These are phyloP conservation scores for Eumeta japonica DNA, from an alignment of 1,140 invertebrate species.

Conservation along the genomic window DNA sequence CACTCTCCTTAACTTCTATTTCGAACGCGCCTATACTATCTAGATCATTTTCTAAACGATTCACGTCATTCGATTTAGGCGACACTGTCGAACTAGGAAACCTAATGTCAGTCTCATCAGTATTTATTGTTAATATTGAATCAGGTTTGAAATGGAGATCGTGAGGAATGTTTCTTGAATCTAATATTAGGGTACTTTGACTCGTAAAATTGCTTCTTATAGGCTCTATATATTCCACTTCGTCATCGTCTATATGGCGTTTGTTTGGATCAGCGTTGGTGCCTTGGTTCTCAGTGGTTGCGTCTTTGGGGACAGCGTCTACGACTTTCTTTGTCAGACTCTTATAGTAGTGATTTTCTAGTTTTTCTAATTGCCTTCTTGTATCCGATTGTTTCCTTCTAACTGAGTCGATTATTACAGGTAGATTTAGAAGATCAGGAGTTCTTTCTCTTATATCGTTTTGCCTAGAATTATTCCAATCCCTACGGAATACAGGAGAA, in stretches of 20 bases:
- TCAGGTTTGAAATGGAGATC: slow-evolving; percentile 25
- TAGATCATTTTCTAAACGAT: slow-evolving; percentile 26
- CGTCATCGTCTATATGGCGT: slow-evolving; percentile 39
- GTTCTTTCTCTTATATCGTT: slow-evolving; percentile 30
- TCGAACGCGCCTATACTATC: slow-evolving; percentile 48
- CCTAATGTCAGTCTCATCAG: slow-evolving; percentile 45
- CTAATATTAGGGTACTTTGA: slow-evolving; percentile 45
- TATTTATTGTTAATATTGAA: slow-evolving; percentile 41
- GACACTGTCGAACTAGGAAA: slow-evolving; percentile 44
- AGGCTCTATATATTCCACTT: slow-evolving; percentile 50
- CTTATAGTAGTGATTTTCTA: slow-evolving; percentile 53
- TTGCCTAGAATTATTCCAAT: slow-evolving; percentile 14
- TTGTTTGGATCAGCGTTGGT: slow-evolving; percentile 41
- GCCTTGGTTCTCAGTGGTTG: slow-evolving; percentile 36
- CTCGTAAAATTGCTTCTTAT: slow-evolving; percentile 50
- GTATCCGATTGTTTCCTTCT: slow-evolving; percentile 45
- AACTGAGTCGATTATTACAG: slow-evolving; percentile 46
- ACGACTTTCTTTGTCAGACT: slow-evolving; percentile 38
- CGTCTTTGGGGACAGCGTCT: slow-evolving; percentile 48
- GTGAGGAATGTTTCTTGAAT: slow-evolving; percentile 26
- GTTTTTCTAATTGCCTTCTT: slow-evolving; percentile 48
- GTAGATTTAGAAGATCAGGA: slow-evolving; percentile 47
- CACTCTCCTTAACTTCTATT: slow-evolving; percentile 45
- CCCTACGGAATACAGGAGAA: slow-evolving; percentile 43
- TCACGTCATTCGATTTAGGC: slow-evolving; percentile 33